Percentiles rank a stretch among this genome's conserved stretches.
These are phyloP conservation scores for Zaprionus capensis DNA, from an alignment of 1,140 invertebrate species.

Conservation along the genomic window DNA sequence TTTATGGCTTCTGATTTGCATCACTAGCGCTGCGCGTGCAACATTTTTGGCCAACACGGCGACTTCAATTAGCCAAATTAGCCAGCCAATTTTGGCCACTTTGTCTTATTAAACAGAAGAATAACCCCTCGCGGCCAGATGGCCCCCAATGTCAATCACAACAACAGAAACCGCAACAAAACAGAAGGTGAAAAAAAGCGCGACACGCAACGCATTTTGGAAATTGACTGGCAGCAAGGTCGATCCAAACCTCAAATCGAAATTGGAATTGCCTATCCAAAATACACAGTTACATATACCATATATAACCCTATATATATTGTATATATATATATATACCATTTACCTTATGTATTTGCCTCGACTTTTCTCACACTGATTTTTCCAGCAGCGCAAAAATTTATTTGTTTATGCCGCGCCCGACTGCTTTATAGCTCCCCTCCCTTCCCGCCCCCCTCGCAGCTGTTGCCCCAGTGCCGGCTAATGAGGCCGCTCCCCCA, in stretches of 20 bases:
- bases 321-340: neutral
- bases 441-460: neutral
- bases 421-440: constrained; percentile 66
- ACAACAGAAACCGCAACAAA: constrained; percentile 12
- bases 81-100: constrained; percentile 41
- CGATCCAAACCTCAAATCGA: constrained; percentile 32
- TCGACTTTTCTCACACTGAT: constrained; percentile 64
- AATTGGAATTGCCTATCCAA: constrained; percentile 25
- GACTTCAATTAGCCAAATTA: constrained; percentile 74
- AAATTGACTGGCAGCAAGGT: constrained; percentile 65
- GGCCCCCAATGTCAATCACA: constrained; percentile 46
- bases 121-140: constrained; percentile 40
- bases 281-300: constrained; percentile 3
- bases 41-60: constrained; percentile 14
- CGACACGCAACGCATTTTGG: constrained; percentile 68
- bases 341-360: neutral
- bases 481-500: constrained; percentile 65
- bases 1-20: constrained; percentile 43
- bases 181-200: neutral
- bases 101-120: constrained; percentile 57
- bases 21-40: constrained; percentile 24
- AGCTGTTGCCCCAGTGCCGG: neutral
- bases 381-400: constrained; percentile 64
- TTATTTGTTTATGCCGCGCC: constrained; percentile 78
- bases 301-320: neutral